Evolutionary conservation across 2,888 invertebrate genomes (phyloP), one percentile per base, ranked within the genome.

Genomic region (Drosophila helvetica): DNA sequence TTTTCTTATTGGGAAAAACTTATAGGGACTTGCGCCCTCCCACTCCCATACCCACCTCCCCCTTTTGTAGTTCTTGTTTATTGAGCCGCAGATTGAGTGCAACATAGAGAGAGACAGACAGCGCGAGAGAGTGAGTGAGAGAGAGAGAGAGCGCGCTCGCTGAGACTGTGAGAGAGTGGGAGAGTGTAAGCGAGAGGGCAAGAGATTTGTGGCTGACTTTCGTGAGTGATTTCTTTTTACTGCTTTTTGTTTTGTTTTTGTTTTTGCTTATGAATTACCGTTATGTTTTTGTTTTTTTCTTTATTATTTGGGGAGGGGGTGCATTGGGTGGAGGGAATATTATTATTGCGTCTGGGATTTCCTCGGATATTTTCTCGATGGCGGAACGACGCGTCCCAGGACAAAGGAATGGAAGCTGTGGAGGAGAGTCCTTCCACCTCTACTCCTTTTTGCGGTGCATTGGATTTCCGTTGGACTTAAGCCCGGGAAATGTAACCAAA

Each of bases 1-100:
- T 76, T 78, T 85, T 85, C 80, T 81, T 87, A 84, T 88, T 86
- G 88, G 85, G 79, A 79, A 86, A 80, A 86, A 89, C 85, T 82
- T 88, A 86, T 89, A 85, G 86, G 83, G 83, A 80, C 80, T 79
- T 78, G 75, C 62, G 79, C 70, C 70, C 17, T 60, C 62, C 64
- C 48, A 18, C 33, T 60, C 50, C 25, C 22, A 53, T 72, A 64
- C 67, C 51, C 61, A 53, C 65, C 60, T 53, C 54, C 67, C 57
- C 66, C 71, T 68, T 51, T 46, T 55, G 53, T 59, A 45, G 65
- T 66, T 65, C 62, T 57, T 63, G 61, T 62, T 73, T 67, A 84
- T 84, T 84, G 88, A 84, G 88, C 86, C 69, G 57, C 74, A 74
- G 62, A 84, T 83, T 83, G 82, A 83, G 82, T 82, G 80, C 48